phyloP scores from a whole-genome alignment of 2,113 vertebrate species.

The Anarhynchus alexandrinus region DNA sequence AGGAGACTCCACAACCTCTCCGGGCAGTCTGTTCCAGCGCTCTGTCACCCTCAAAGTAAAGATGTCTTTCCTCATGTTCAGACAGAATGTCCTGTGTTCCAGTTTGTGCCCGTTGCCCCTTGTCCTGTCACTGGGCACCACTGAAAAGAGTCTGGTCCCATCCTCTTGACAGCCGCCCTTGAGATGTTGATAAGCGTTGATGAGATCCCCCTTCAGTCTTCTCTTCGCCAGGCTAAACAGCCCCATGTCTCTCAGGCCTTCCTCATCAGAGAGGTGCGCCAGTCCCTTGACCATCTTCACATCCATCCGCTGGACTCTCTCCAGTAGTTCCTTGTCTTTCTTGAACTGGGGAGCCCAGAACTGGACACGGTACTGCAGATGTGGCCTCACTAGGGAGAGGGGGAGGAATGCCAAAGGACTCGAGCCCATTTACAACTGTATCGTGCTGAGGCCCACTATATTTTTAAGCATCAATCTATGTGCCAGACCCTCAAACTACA shows the following conservation, averaged over 20 bases:
- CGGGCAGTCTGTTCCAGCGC: too few species aligned
- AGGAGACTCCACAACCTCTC: too few species aligned
- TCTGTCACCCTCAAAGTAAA: too few species aligned
- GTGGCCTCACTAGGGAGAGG: not conserved
- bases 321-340: not conserved
- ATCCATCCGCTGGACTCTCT: not conserved
- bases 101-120: too few species aligned
- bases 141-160: too few species aligned
- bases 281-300: not conserved
- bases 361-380: not conserved
- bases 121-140: too few species aligned
- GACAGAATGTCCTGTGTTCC: too few species aligned
- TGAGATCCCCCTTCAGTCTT: too few species aligned
- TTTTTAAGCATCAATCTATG: not conserved
- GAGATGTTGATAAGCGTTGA: too few species aligned
- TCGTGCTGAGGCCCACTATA: not conserved
- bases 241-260: not conserved
- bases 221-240: not conserved
- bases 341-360: not conserved
- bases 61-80: too few species aligned
- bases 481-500: not conserved
- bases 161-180: too few species aligned
- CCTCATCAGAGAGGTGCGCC: not conserved
- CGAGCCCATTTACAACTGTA: rapidly evolving
- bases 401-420: not conserved